Base-by-base conservation (phyloP, 2,113 vertebrate species). In the Cynocephalus volans region DNA sequence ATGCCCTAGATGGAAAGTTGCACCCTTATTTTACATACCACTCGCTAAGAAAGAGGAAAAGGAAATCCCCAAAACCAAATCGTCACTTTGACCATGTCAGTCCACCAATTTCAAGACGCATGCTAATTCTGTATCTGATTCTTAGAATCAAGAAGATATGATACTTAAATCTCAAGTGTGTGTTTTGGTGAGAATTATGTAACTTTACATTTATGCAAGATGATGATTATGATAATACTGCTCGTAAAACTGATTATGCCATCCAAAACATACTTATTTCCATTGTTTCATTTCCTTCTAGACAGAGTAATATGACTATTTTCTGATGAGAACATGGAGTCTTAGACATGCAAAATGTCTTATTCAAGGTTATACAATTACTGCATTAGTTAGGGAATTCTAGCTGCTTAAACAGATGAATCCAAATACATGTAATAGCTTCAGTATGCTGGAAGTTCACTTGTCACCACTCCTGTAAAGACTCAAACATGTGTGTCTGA, bases 381-480 rank as follows among this genome's bases (percentile, higher is more conserved):
- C 62, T 15, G 3, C 48, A 0, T 75, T 3, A 17, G 28, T 45
- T 3, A 41, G 56, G 65, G 50, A 31, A 21, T 62, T 83, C 45
- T 41, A 17, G 24, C 82, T 58, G 11, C 50, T 26, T 0, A 48
- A 17, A 33, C 62, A 13, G 31, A 11, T 33, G 18, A 52, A 21
- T 28, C 36, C 3, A 3, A 8, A 31, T 23, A 12, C 0, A 7
- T 1, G 11, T 7, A 2, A 24, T 10, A 60, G n/a, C 6, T 13
- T 23, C 28, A 79, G 5, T 18, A 33, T 0, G 24, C 3, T 15
- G 13, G 3, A n/a, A 26, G 21, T 69, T 33, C 17, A 14, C 19
- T 9, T 6, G 4, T n/a, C 17, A 31, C 6, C 17, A 31, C 6
- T 14, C 31, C 9, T 10, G 7, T 12, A 33, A 45, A 19, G 90